These are phyloP conservation scores for Corapipo altera DNA, from an alignment of 2,113 vertebrate species.

Conservation along the genomic window DNA sequence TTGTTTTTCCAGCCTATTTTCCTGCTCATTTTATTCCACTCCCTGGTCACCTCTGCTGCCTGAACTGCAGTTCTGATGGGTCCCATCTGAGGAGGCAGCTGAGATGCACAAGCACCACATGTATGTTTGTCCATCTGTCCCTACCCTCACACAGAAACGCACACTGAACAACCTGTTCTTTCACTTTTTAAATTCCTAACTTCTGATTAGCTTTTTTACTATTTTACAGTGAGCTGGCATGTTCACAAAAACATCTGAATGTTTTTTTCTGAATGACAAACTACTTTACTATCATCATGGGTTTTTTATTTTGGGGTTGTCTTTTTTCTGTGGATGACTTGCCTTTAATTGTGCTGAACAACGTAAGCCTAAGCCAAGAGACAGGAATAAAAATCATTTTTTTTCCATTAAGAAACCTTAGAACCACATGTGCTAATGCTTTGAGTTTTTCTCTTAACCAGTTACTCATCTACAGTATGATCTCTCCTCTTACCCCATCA, in stretches of 20 bases:
- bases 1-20: background rate
- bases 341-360: background rate
- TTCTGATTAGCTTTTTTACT: background rate
- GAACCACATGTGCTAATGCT: background rate
- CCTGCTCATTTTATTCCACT: background rate
- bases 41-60: background rate
- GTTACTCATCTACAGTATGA: background rate
- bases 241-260: background rate
- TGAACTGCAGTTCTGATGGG: background rate
- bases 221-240: background rate
- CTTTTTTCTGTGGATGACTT: background rate
- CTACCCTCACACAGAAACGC: background rate
- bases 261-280: background rate
- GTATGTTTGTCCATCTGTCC: background rate
- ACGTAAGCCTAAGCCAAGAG: background rate
- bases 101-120: accelerated
- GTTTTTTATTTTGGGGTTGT: background rate
- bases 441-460: background rate
- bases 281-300: background rate
- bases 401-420: background rate
- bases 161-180: background rate
- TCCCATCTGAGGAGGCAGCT: background rate
- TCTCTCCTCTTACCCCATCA: background rate
- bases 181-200: background rate
- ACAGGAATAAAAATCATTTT: background rate